A percentile compares a stretch with the other conserved stretches of the same genome.
phyloP scores from a whole-genome alignment of 35 echinoderm and acorn worm genomes.

The Heliocidaris erythrogramma region DNA sequence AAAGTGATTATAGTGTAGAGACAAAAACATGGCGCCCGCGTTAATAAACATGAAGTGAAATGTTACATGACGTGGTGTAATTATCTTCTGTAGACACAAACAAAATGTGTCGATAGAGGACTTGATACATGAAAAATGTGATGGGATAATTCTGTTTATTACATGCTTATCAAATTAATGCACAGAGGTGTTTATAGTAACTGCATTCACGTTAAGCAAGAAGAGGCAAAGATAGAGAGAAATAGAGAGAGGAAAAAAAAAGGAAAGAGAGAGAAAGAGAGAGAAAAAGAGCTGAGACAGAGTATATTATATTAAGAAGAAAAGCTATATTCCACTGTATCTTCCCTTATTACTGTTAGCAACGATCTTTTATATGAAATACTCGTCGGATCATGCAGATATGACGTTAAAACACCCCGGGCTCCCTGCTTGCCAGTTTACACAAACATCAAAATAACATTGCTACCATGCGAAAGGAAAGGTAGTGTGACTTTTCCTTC shows the following conservation, averaged over 20 bases:
- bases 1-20: background rate
- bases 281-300: background rate
- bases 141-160: background rate
- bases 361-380: too few species aligned
- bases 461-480: background rate
- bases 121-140: background rate
- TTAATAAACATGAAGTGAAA: background rate
- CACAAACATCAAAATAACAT: background rate
- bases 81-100: background rate
- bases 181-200: background rate
- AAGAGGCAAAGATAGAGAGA: background rate
- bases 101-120: background rate
- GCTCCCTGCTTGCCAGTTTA: background rate
- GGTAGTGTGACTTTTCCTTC: background rate
- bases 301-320: too few species aligned
- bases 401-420: background rate
- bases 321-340: too few species aligned
- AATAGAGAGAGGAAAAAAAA: background rate
- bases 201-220: background rate
- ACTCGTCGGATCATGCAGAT: too few species aligned
- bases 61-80: background rate
- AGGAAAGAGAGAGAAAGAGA: background rate
- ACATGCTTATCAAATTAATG: background rate
- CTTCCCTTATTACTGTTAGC: too few species aligned
- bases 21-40: background rate